A percentile compares a stretch with the other conserved stretches of the same genome.
Conservation (phyloP, 2,888 invertebrate species). For the Andrena trimmerana region DNA sequence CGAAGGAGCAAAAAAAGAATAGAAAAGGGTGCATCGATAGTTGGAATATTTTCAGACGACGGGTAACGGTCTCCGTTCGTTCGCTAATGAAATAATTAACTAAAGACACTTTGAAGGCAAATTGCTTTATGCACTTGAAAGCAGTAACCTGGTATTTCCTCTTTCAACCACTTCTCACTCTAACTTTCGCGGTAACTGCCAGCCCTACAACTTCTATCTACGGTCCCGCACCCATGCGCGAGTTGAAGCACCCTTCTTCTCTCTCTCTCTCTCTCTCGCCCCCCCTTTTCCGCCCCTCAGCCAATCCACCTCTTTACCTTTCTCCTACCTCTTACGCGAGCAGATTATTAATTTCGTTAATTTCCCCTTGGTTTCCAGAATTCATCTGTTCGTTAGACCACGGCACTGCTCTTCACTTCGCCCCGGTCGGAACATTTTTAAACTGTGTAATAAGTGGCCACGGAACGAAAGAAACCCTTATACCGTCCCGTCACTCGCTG, state of each 20-base stretch:
- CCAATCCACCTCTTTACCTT: background rate
- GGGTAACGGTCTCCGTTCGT: constrained; percentile 61
- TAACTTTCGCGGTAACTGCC: constrained; percentile 52
- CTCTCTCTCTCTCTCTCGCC: background rate
- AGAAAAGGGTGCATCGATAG: background rate
- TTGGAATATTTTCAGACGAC: constrained; percentile 23
- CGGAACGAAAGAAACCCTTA: constrained; percentile 9
- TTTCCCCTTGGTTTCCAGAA: constrained; percentile 61
- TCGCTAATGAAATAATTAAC: constrained; percentile 77
- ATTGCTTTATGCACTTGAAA: constrained; percentile 61
- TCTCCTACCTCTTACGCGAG: constrained; percentile 26
- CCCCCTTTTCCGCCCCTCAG: background rate
- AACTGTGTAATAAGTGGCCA: constrained; percentile 46
- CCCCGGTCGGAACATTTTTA: constrained; percentile 41
- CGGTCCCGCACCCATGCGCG: constrained; percentile 33
- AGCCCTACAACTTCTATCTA: constrained; percentile 47
- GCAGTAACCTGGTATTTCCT: constrained; percentile 47
- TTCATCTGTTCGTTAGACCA: constrained; percentile 60
- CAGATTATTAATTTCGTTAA: constrained; percentile 77
- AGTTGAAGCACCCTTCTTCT: constrained; percentile 51
- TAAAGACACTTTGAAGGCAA: constrained; percentile 59
- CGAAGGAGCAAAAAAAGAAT: background rate
- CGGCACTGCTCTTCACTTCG: constrained; percentile 20
- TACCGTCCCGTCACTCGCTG: constrained; percentile 2
- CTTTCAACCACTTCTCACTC: constrained; percentile 49